Evolutionary conservation across 2,888 invertebrate genomes (phyloP), one percentile per base, ranked within the genome.

Genomic region (Orthosia gothica): DNA sequence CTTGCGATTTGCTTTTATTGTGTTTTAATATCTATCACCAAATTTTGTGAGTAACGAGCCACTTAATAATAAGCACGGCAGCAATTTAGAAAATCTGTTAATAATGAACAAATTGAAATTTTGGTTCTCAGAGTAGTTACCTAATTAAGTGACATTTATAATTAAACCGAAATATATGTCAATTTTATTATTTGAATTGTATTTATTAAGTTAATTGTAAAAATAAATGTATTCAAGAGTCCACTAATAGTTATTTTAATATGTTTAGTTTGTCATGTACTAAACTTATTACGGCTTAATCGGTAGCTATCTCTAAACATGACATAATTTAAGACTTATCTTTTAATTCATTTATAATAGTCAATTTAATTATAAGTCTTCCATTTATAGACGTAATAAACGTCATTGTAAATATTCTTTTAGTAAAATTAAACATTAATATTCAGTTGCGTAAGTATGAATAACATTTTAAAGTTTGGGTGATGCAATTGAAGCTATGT

Each of bases 301-400:
- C 76, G 89, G 89, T 92, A 91, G 90, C 91, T 92, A 90, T 91
- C 89, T 89, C 88, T 79, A 84, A 89, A 91, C 90, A 91, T 92
- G 92, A 91, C 92, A 91, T 90, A 90, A 81, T 83, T 74, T 91
- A 89, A 91, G 89, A 90, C 88, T 88, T 90, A 89, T 86, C 75
- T 79, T 85, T 71, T 70, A 86, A 82, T 84, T 86, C 85, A 87
- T 87, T 86, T 89, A 88, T 89, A 91, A 88, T 92, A 95, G 94
- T 95, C 94, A 95, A 92, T 92, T 90, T 92, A 85, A 73, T 71
- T 88, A 71, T 94, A 94, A 93, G 93, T 93, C 91, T 93, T 93
- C 92, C 91, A 91, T 84, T 65, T 76, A 76, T 61, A 75, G 55
- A 70, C 76, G 61, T 76, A 84, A 86, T 87, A 87, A 23, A 73